A percentile compares a stretch with the other conserved stretches of the same genome.
phyloP scores from a whole-genome alignment of 1,140 invertebrate species.

The Planococcus citri region DNA sequence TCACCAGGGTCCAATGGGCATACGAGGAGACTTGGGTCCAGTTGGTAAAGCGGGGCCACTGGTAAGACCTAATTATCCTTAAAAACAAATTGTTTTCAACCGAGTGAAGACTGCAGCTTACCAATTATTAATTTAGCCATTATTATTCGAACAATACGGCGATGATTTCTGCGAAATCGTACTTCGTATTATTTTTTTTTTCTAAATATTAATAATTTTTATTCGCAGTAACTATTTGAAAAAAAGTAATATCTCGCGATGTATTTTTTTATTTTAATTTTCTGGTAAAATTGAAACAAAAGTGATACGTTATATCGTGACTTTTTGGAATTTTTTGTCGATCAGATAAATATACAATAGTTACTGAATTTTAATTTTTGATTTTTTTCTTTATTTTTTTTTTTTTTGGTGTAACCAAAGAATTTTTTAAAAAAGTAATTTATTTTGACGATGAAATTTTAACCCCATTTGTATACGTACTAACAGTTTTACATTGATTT shows the following conservation, averaged over 20 bases:
- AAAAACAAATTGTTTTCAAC: not conserved
- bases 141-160: not conserved
- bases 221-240: too few species aligned
- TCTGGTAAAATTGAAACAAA: too few species aligned
- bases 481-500: not conserved
- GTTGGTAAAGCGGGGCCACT: slow-evolving; percentile 59
- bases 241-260: too few species aligned
- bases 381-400: too few species aligned
- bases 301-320: too few species aligned
- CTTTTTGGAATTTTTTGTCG: too few species aligned
- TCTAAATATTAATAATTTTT: too few species aligned
- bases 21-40: slow-evolving; percentile 64
- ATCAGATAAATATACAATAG: too few species aligned
- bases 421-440: too few species aligned
- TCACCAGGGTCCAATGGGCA: slow-evolving; percentile 71
- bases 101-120: slow-evolving; percentile 19
- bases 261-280: not conserved
- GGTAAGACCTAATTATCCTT: slow-evolving; percentile 44
- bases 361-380: too few species aligned
- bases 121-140: not conserved
- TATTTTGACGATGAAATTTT: not conserved
- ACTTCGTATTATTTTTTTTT: too few species aligned
- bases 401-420: too few species aligned
- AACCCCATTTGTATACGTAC: not conserved
- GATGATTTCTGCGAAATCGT: not conserved